Evolutionary conservation across 2,888 invertebrate genomes (phyloP), one percentile per base, ranked within the genome.

Genomic region (Andrena flavipes): DNA sequence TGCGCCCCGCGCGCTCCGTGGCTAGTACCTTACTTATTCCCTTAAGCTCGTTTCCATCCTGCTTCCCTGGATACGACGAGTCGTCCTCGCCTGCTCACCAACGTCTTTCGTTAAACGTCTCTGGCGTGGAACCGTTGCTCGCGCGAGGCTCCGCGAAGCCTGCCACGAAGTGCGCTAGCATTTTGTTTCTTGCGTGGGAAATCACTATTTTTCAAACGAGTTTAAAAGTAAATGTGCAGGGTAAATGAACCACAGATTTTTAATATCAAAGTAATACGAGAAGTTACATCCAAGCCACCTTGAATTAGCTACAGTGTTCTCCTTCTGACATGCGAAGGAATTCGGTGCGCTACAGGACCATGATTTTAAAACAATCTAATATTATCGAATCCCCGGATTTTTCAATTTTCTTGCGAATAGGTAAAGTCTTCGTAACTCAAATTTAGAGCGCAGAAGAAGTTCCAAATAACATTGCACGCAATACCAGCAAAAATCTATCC

Each of bases 61-160:
- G n/a, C 51, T 74, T 62, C 67, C 56, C 10, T 16, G n/a, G 64
- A 48, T 56, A 54, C 75, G 70, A 73, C 48, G 35, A 13, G 42
- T 70, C 76, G 42, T 68, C 48, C 63, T 42, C 54, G 54, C 35
- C 20, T 51, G 42, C 56, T 76, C 65, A 29, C 23, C 29, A 26
- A 71, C 69, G 62, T 30, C 54, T 73, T 78, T 84, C 77, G 63
- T 85, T 86, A 86, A 83, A 74, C 59, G 71, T 77, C 75, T 51
- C 73, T 0, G 1, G n/a, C 16, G 72, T 70, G 49, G 67, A 73
- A 71, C 35, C 29, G 42, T 62, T 68, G 56, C 76, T 76, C 59
- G 60, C 51, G 54, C 60, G 30, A 73, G 68, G 49, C 30, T 70
- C 26, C 54, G 73, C 49, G 65, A 70, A 64, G 30, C 20, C 29